A percentile compares a stretch with the other conserved stretches of the same genome.
These are phyloP conservation scores for Drosophila dunni DNA, from an alignment of 1,140 invertebrate species.

Conservation along the genomic window DNA sequence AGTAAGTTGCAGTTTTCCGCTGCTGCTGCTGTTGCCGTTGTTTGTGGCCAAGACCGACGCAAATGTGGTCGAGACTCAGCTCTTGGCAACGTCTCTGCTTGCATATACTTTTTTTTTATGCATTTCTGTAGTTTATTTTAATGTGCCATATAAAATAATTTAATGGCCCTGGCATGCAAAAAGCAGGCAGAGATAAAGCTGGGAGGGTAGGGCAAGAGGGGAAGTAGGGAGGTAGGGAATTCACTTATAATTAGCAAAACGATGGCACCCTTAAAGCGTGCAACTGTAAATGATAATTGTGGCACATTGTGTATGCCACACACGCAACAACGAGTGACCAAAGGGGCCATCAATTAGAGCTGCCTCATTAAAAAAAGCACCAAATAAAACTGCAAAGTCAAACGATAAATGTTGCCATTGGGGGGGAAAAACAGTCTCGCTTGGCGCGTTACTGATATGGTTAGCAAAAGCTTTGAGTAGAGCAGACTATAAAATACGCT, in stretches of 20 bases:
- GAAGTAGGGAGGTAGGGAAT: slow-evolving; percentile 21
- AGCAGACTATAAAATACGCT: background rate
- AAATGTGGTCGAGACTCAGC: slow-evolving; percentile 5
- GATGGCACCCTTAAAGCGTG: slow-evolving; percentile 53
- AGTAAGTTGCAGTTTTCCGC: slow-evolving; percentile 2
- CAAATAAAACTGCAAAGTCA: background rate
- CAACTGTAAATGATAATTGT: slow-evolving; percentile 62
- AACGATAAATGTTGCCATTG: slow-evolving; percentile 2
- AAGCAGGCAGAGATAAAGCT: slow-evolving; percentile 45
- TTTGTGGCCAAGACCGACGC: slow-evolving; percentile 16
- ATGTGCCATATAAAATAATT: slow-evolving; percentile 82
- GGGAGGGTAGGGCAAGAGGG: too few relatives aligned
- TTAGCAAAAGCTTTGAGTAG: background rate
- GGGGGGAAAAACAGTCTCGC: slow-evolving; percentile 3
- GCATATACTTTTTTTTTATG: slow-evolving; percentile 21
- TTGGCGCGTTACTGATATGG: background rate
- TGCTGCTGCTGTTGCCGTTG: slow-evolving; percentile 13
- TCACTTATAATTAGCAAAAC: slow-evolving; percentile 65
- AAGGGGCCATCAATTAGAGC: slow-evolving; percentile 30
- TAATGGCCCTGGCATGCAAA: slow-evolving; percentile 63
- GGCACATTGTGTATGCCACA: slow-evolving; percentile 50
- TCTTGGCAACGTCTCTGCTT: slow-evolving; percentile 49
- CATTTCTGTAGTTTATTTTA: slow-evolving; percentile 60
- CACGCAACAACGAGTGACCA: slow-evolving; percentile 38
- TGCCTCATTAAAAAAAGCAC: slow-evolving; percentile 16